Conservation (phyloP, 1,140 invertebrate genomes). For the Wasmannia auropunctata region DNA sequence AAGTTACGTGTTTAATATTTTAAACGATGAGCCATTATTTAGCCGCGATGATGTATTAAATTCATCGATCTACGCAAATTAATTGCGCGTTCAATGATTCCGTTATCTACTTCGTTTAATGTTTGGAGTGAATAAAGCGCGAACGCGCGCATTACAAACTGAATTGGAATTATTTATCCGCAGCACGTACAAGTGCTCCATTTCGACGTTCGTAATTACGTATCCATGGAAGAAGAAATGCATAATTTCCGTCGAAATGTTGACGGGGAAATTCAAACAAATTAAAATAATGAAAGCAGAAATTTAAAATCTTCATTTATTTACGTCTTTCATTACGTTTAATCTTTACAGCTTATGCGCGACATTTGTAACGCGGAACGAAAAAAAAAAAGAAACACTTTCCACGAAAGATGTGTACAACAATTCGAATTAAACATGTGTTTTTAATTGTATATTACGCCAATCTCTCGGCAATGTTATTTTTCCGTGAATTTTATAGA, state of each 20-base stretch:
- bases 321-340: not conserved
- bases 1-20: conserved; percentile 48
- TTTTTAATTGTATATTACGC: not conserved
- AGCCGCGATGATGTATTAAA: conserved; percentile 47
- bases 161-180: conserved; percentile 53
- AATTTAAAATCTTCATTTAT: conserved; percentile 20
- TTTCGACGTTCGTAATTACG: conserved; percentile 44
- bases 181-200: conserved; percentile 40
- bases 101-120: conserved; percentile 58
- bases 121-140: conserved; percentile 55
- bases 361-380: too few species aligned
- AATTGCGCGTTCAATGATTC: conserved; percentile 55
- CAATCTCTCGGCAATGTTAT: not conserved
- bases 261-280: not conserved
- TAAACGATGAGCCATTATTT: conserved; percentile 46
- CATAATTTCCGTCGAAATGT: conserved; percentile 40
- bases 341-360: not conserved
- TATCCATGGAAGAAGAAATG: conserved; percentile 40
- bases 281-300: conserved; percentile 44
- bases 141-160: conserved; percentile 28
- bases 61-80: conserved; percentile 53
- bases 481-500: not conserved
- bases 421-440: not conserved
- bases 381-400: not conserved
- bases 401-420: not conserved